These are phyloP conservation scores for Lypha dubia DNA, from an alignment of 2,888 invertebrate genomes.

Conservation along the genomic window DNA sequence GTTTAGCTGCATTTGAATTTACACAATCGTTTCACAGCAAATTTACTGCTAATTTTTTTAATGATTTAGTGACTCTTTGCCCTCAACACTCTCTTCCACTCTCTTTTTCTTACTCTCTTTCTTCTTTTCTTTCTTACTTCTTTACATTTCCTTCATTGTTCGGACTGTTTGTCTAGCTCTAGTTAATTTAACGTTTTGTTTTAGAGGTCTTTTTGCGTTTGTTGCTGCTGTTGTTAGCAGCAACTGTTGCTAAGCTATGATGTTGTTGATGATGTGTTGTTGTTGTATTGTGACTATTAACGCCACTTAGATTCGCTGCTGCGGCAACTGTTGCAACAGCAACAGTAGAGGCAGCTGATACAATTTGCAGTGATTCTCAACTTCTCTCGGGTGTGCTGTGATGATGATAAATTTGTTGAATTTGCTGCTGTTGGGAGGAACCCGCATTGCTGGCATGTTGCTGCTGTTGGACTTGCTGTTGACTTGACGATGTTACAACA, in stretches of 20 bases:
- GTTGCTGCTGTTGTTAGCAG: constrained; percentile 73
- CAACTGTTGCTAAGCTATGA: constrained; percentile 72
- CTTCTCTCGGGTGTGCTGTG: constrained; percentile 83
- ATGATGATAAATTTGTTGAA: constrained; percentile 83
- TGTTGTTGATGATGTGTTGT: constrained; percentile 76
- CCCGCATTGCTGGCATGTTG: constrained; percentile 74
- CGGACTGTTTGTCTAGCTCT: constrained; percentile 9
- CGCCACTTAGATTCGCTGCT: constrained; percentile 68
- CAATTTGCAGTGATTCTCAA: constrained; percentile 83
- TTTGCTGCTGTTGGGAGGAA: constrained; percentile 72
- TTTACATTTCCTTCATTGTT: not conserved
- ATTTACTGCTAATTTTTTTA: not conserved
- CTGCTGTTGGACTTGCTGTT: constrained; percentile 76
- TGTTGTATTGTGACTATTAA: constrained; percentile 67
- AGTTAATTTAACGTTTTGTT: constrained; percentile 80
- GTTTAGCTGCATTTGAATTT: constrained; percentile 20
- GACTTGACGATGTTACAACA: constrained; percentile 82
- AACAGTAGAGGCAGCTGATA: constrained; percentile 72
- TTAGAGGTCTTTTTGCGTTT: constrained; percentile 82
- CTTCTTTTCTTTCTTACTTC: not conserved
- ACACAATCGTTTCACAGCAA: not conserved
- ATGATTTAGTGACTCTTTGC: not conserved
- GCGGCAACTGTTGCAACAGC: constrained; percentile 68
- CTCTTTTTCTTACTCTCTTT: not conserved
- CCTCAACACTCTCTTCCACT: not conserved